Percentiles rank a stretch among this genome's conserved stretches.
These are phyloP conservation scores for Tortrix viridana DNA, from an alignment of 2,888 invertebrate species.

Conservation along the genomic window DNA sequence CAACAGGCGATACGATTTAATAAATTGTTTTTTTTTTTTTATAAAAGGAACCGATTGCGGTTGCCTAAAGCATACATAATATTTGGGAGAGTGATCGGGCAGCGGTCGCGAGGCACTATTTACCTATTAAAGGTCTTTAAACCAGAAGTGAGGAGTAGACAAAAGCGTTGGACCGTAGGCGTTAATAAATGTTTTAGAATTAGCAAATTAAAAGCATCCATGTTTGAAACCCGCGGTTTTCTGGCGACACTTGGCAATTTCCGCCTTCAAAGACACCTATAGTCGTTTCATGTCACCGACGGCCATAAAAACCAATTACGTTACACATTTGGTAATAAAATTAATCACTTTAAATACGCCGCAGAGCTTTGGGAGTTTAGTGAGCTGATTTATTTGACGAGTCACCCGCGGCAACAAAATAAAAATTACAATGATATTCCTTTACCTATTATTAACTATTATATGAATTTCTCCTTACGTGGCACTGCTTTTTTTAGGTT, in stretches of 20 bases:
- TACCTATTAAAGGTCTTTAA: too few species aligned
- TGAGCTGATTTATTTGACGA: slow-evolving; percentile 17
- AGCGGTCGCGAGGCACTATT: too few species aligned
- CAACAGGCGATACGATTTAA: too few species aligned
- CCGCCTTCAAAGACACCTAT: slow-evolving; percentile 40
- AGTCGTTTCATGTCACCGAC: slow-evolving; percentile 31
- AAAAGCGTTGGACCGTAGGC: slow-evolving; percentile 48
- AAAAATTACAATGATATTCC: background rate
- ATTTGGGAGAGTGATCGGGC: too few species aligned
- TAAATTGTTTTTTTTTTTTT: too few species aligned
- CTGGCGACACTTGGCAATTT: slow-evolving; percentile 35
- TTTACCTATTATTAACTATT: too few species aligned
- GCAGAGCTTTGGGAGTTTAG: slow-evolving; percentile 9
- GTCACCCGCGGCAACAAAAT: background rate
- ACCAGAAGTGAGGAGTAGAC: too few species aligned
- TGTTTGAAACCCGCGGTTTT: slow-evolving; percentile 34
- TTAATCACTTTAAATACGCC: slow-evolving; percentile 37
- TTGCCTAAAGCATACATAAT: too few species aligned
- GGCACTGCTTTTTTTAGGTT: too few species aligned
- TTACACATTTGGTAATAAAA: slow-evolving; percentile 37
- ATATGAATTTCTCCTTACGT: too few species aligned
- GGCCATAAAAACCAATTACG: slow-evolving; percentile 37
- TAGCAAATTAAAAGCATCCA: slow-evolving; percentile 49
- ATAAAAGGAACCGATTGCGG: too few species aligned
- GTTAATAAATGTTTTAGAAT: slow-evolving; percentile 50